Conservation (phyloP, 2,113 vertebrate species). For the Colinus virginianus region DNA sequence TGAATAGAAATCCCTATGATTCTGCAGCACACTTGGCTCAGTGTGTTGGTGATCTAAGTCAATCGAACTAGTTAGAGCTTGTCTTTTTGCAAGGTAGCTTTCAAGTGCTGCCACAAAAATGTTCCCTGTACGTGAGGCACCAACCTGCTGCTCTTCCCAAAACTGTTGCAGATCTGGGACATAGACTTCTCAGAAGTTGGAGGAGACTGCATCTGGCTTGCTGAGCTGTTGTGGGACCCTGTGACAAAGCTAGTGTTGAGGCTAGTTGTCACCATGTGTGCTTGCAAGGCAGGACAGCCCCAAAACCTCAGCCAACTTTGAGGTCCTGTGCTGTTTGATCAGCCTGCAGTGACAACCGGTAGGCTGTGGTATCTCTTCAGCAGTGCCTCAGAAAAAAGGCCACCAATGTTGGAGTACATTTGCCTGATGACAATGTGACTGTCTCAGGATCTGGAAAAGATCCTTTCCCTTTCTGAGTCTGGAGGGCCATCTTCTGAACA, state of each 20-base stretch:
- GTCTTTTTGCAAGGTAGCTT: background rate
- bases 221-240: background rate
- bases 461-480: background rate
- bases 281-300: background rate
- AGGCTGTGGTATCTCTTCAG: background rate
- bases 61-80: background rate
- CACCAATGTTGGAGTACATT: background rate
- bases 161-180: background rate
- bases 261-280: background rate
- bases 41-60: slow-evolving; percentile 43
- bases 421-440: background rate
- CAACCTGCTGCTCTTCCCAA: accelerated
- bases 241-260: background rate
- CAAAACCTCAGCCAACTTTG: background rate
- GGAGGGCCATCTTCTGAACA: background rate
- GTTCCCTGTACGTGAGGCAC: background rate
- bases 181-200: background rate
- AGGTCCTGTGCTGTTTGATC: background rate
- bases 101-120: background rate
- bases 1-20: slow-evolving; percentile 31
- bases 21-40: slow-evolving; percentile 10
- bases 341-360: accelerated
- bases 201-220: background rate
- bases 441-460: background rate
- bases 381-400: background rate